Conservation (phyloP, 2,888 invertebrate species). For the Chydorus sphaericus region DNA sequence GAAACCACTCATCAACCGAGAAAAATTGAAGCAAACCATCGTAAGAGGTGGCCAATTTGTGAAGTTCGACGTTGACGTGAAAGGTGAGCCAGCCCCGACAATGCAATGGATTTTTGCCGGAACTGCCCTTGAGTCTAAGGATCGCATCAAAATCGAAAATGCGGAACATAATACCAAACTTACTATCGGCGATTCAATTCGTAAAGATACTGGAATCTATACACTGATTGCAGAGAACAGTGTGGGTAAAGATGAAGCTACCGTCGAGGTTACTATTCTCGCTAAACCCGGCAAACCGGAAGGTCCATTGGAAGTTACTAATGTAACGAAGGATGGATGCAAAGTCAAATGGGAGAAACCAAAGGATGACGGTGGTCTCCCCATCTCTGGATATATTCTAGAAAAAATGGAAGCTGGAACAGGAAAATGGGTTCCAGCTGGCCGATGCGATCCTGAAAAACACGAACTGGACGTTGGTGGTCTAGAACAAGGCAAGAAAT, state of each 20-base stretch:
- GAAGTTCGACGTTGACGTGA: constrained; percentile 83
- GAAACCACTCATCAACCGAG: constrained; percentile 88
- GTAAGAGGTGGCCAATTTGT: constrained; percentile 81
- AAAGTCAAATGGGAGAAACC: constrained; percentile 89
- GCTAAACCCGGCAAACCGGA: constrained; percentile 75
- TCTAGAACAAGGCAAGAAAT: constrained; percentile 85
- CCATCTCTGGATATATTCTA: constrained; percentile 74
- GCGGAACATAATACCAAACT: constrained; percentile 85
- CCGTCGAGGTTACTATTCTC: constrained; percentile 75
- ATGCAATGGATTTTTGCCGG: constrained; percentile 62
- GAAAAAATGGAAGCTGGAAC: constrained; percentile 87
- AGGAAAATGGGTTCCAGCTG: constrained; percentile 74
- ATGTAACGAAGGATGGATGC: constrained; percentile 85
- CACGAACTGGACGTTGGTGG: constrained; percentile 72
- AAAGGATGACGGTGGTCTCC: constrained; percentile 87
- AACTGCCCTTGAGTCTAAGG: constrained; percentile 48
- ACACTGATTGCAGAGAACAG: constrained; percentile 82
- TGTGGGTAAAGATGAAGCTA: constrained; percentile 84
- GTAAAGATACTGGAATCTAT: constrained; percentile 80
- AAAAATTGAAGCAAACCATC: constrained; percentile 73
- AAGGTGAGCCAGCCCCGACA: constrained; percentile 91
- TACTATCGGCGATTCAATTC: constrained; percentile 57
- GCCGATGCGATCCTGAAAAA: constrained; percentile 43
- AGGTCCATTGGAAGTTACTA: constrained; percentile 79
- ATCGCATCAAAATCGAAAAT: constrained; percentile 61